phyloP scores from a whole-genome alignment of 2,113 vertebrate species.

The Spermophilus dauricus region DNA sequence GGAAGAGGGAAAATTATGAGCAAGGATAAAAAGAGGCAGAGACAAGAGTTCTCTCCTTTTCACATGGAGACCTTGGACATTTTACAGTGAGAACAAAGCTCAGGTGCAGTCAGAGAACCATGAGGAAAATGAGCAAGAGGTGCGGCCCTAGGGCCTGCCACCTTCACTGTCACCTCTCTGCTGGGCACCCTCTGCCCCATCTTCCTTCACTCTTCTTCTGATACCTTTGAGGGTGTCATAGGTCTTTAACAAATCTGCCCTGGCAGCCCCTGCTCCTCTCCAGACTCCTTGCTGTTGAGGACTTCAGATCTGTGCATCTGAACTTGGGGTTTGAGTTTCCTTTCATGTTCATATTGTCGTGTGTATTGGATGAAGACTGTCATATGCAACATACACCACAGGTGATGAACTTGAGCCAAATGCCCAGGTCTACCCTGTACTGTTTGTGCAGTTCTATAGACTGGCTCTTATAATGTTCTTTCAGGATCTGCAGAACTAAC shows the following conservation, averaged over 20 bases:
- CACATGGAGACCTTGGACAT: accelerated
- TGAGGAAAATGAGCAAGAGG: constrained; percentile 91
- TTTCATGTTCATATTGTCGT: constrained; percentile 89
- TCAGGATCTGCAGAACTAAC: constrained; percentile 90
- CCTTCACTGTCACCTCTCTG: constrained; percentile 87
- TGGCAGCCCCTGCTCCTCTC: background rate
- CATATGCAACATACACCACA: constrained; percentile 92
- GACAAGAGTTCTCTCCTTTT: background rate
- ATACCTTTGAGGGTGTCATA: background rate
- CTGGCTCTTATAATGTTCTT: constrained; percentile 94
- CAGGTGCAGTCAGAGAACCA: constrained; percentile 91
- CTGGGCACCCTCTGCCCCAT: constrained; percentile 72
- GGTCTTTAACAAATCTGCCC: background rate
- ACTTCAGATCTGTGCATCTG: constrained; percentile 86
- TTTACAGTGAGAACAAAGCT: constrained; percentile 82
- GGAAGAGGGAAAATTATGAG: too few relatives aligned
- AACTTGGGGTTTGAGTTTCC: constrained; percentile 88
- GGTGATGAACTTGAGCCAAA: constrained; percentile 94
- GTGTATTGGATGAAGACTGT: constrained; percentile 88
- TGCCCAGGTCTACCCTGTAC: constrained; percentile 93
- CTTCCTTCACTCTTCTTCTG: constrained; percentile 81
- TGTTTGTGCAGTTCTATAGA: constrained; percentile 94
- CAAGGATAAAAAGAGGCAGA: background rate
- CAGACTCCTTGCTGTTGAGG: constrained; percentile 86
- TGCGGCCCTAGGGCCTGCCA: constrained; percentile 87